Evolutionary conservation across 1,140 invertebrate species (phyloP).

Genomic region (Papilio xuthus): DNA sequence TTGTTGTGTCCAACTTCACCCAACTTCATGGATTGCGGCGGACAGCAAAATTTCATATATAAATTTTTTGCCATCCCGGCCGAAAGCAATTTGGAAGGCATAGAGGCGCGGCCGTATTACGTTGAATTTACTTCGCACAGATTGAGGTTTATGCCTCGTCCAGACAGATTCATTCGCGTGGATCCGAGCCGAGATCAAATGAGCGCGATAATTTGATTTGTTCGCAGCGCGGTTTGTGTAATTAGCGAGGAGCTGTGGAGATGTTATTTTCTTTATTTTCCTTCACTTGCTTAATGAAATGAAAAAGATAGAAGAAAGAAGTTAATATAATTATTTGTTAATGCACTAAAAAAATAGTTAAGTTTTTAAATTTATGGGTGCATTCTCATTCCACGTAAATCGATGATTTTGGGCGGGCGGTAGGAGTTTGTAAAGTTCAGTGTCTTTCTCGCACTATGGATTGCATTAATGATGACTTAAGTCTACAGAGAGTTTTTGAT

Average conservation of each 20-base stretch:
- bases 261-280: conserved; percentile 21
- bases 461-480: too few species aligned
- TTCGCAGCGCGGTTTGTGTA: conserved; percentile 15
- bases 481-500: too few species aligned
- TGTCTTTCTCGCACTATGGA: too few species aligned
- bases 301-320: neutral
- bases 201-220: conserved; percentile 24
- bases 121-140: conserved; percentile 28
- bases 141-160: conserved; percentile 30
- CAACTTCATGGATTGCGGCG: conserved; percentile 43
- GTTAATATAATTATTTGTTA: neutral
- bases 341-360: neutral
- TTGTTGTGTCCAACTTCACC: conserved; percentile 37
- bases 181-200: conserved; percentile 19
- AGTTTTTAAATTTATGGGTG: neutral
- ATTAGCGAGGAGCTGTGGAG: conserved; percentile 14
- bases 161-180: conserved; percentile 3
- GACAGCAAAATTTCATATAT: conserved; percentile 42
- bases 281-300: conserved; percentile 1
- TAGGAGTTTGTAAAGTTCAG: too few species aligned
- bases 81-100: conserved; percentile 41
- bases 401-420: too few species aligned
- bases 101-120: conserved; percentile 36
- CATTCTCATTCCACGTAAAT: neutral
- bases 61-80: conserved; percentile 35